A percentile compares a stretch with the other conserved stretches of the same genome.
Conservation (phyloP, 2,888 invertebrate species). For the Matsumyia berberina region DNA sequence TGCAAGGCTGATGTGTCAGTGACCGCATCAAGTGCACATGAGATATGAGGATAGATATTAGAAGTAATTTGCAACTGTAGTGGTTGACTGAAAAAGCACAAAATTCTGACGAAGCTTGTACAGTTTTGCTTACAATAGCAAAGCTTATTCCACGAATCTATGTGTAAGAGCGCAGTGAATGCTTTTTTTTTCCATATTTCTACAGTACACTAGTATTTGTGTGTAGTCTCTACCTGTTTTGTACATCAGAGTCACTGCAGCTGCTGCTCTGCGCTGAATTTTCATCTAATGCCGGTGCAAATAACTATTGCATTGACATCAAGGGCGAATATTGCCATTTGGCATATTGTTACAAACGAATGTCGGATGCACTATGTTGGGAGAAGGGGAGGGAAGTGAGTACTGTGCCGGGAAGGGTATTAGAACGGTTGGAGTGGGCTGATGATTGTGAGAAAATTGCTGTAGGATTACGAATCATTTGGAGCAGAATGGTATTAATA, state of each 20-base stretch:
- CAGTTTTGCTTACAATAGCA: constrained; percentile 48
- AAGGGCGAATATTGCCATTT: constrained; percentile 77
- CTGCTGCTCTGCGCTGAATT: constrained; percentile 50
- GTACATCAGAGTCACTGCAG: constrained; percentile 33
- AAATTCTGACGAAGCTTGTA: constrained; percentile 29
- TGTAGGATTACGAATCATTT: constrained; percentile 53
- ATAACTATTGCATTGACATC: constrained; percentile 73
- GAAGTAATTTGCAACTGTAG: constrained; percentile 26
- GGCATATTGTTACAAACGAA: constrained; percentile 64
- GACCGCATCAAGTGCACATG: constrained; percentile 80
- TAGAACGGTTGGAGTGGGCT: constrained; percentile 43
- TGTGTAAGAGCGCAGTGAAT: constrained; percentile 9
- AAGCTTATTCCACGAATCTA: constrained; percentile 63
- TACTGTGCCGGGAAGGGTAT: constrained; percentile 5
- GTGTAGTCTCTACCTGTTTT: constrained; percentile 54
- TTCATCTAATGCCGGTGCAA: constrained; percentile 64
- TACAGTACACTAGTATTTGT: constrained; percentile 17
- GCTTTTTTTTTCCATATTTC: constrained; percentile 5
- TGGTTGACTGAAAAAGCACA: constrained; percentile 40
- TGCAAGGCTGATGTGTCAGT: constrained; percentile 80
- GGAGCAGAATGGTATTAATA: constrained; percentile 59
- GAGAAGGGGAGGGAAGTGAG: neutral
- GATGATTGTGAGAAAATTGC: constrained; percentile 51
- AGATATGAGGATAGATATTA: constrained; percentile 56
- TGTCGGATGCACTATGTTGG: constrained; percentile 32